A percentile compares a stretch with the other conserved stretches of the same genome.
phyloP scores from a whole-genome alignment of 2,113 vertebrate species.

The Bubalus kerabau region DNA sequence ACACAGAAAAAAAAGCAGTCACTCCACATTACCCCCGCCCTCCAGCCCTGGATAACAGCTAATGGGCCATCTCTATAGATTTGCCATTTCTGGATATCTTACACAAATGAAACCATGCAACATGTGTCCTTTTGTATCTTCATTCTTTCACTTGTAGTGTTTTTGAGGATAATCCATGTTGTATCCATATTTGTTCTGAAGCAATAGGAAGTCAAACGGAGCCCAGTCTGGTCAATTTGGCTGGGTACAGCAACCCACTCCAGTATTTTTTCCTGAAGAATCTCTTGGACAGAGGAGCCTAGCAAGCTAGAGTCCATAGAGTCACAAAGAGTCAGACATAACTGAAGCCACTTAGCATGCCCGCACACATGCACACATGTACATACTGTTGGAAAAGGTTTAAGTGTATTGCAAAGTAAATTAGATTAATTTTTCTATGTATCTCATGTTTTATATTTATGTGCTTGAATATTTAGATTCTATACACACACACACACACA shows the following conservation, averaged over 20 bases:
- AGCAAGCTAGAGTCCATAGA: not conserved
- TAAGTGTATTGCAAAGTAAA: not conserved
- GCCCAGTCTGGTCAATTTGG: not conserved
- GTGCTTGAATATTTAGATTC: not conserved
- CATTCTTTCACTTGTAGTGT: not conserved
- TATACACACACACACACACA: not conserved
- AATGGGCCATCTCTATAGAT: not conserved
- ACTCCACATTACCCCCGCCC: not conserved
- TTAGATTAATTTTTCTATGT: not conserved
- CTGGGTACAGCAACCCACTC: not conserved
- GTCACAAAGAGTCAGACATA: not conserved
- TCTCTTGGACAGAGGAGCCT: not conserved
- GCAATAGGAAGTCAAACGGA: not conserved
- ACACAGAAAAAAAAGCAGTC: not conserved
- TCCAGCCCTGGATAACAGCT: accelerated
- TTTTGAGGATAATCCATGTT: not conserved
- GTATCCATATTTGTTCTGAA: not conserved
- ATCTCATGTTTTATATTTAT: not conserved
- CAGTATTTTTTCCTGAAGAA: not conserved
- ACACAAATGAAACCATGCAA: not conserved
- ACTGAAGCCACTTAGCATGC: not conserved
- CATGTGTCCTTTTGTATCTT: not conserved
- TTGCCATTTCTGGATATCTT: not conserved
- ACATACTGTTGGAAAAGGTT: not conserved
- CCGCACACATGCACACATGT: not conserved